Percentiles rank a stretch among this genome's conserved stretches.
phyloP scores from a whole-genome alignment of 2,888 invertebrate species.

The Drosophila conformis region DNA sequence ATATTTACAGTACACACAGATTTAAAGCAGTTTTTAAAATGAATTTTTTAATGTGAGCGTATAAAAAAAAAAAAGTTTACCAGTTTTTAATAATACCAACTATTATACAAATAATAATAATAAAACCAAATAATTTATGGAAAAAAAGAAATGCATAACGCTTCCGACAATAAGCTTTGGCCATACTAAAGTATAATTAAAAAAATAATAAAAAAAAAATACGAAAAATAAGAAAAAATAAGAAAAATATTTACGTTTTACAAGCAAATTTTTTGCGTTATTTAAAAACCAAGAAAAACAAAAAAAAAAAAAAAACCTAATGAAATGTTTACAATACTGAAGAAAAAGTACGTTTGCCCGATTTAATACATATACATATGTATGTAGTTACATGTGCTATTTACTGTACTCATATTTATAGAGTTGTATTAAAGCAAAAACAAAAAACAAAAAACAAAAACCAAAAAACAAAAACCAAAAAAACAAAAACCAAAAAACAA shows the following conservation, averaged over 20 bases:
- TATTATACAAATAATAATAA: constrained; percentile 35
- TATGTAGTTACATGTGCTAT: constrained; percentile 56
- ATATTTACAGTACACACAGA: constrained; percentile 40
- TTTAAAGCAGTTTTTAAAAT: constrained; percentile 44
- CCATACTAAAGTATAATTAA: constrained; percentile 74
- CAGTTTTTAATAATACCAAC: constrained; percentile 27
- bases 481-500: not conserved
- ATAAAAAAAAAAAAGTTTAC: constrained; percentile 14
- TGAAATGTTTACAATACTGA: constrained; percentile 30
- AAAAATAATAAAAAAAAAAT: constrained; percentile 29
- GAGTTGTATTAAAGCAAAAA: constrained; percentile 54
- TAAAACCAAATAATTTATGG: constrained; percentile 21
- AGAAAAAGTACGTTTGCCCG: constrained; percentile 43
- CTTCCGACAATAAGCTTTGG: constrained; percentile 85
- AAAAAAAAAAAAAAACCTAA: constrained; percentile 25
- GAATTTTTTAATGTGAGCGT: constrained; percentile 18
- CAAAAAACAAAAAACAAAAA: constrained; percentile 3
- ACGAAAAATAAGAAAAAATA: constrained; percentile 20
- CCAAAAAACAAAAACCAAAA: constrained; percentile 8
- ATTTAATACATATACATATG: constrained; percentile 47
- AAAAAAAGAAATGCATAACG: constrained; percentile 79
- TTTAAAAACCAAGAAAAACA: constrained; percentile 7
- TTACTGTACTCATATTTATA: constrained; percentile 66
- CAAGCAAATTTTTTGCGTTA: constrained; percentile 60
- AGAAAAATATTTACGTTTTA: constrained; percentile 53